A percentile compares a stretch with the other conserved stretches of the same genome.
Conservation (phyloP, 2,888 invertebrate species). For the Brenthis daphne region DNA sequence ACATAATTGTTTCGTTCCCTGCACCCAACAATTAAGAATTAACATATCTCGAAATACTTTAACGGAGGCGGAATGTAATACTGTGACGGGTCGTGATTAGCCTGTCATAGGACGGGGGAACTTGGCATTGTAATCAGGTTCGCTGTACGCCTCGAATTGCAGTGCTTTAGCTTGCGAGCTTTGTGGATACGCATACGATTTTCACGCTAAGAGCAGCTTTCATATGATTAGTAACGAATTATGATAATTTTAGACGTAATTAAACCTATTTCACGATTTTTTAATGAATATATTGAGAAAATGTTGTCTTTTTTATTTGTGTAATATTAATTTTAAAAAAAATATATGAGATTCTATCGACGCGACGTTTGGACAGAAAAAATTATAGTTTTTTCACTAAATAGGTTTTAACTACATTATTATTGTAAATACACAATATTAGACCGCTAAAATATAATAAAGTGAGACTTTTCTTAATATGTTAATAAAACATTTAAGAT, state of each 20-base stretch:
- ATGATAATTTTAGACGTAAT: no score
- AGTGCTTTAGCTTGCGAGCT: constrained; percentile 26
- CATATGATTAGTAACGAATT: no score
- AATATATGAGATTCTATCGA: no score
- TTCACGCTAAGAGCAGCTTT: constrained; percentile 10
- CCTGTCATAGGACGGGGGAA: constrained; percentile 60
- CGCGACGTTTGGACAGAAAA: no score
- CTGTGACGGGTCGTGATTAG: constrained; percentile 66
- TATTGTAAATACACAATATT: no score
- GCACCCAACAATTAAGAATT: constrained; percentile 42
- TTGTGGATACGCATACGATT: constrained; percentile 41
- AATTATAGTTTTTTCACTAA: no score
- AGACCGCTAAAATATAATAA: no score
- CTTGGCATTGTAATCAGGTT: constrained; percentile 58
- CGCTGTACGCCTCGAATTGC: constrained; percentile 47
- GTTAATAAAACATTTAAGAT: constrained; percentile 9
- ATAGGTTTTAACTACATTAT: no score
- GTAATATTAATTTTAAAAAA: no score
- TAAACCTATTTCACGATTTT: no score
- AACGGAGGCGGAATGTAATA: constrained; percentile 48
- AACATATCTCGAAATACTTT: constrained; percentile 41
- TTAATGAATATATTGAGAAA: no score
- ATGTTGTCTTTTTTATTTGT: no score
- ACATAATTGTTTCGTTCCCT: constrained; percentile 14
- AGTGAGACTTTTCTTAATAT: constrained; percentile 3